phyloP scores from a whole-genome alignment of 2,797 vertebrate species.

The Sebastolobus alascanus region DNA sequence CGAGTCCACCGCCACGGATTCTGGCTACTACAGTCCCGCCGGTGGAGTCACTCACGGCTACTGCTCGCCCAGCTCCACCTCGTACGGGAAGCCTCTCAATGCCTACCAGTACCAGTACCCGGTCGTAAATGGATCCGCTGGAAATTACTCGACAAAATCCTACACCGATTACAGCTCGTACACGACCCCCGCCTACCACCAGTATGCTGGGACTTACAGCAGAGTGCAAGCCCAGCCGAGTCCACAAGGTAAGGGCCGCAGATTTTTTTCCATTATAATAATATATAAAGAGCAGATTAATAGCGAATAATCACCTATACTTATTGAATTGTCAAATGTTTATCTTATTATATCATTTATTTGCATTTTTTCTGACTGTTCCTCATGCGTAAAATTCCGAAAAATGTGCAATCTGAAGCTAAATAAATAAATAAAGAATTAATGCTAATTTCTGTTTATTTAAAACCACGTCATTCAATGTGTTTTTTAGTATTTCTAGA shows the following conservation, averaged over 20 bases:
- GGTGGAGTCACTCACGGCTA: constrained; percentile 91
- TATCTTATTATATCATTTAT: background rate
- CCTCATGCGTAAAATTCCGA: background rate
- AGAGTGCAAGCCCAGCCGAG: constrained; percentile 90
- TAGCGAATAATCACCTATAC: background rate
- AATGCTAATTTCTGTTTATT: background rate
- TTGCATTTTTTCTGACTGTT: background rate
- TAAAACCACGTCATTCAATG: background rate
- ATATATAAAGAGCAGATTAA: background rate
- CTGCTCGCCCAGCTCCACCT: constrained; percentile 93
- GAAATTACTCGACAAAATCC: constrained; percentile 93
- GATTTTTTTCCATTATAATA: background rate
- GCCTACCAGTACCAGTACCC: constrained; percentile 98
- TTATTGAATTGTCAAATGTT: background rate
- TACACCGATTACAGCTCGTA: constrained; percentile 94
- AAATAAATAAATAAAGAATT: background rate
- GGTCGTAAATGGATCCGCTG: constrained; percentile 91
- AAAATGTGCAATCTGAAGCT: background rate
- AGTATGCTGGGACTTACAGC: constrained; percentile 95
- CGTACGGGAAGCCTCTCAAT: constrained; percentile 95
- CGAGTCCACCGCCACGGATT: constrained; percentile 97
- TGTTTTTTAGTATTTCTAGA: background rate
- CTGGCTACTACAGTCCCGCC: constrained; percentile 95
- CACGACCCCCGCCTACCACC: constrained; percentile 93
- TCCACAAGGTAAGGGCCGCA: constrained; percentile 90